Evolutionary conservation across 2,113 vertebrate species (phyloP).

Genomic region (Anhinga rufa): DNA sequence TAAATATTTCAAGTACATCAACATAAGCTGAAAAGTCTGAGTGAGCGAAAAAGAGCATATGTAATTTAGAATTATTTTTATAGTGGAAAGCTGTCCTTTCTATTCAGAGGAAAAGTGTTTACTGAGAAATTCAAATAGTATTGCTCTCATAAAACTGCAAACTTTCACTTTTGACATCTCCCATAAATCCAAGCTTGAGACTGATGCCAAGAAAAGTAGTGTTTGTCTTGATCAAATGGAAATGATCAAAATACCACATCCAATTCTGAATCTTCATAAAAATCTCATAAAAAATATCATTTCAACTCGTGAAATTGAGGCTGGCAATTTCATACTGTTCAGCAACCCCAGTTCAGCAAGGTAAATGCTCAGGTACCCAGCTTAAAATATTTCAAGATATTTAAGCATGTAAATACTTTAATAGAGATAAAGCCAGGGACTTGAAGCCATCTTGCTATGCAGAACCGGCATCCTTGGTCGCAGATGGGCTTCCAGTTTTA

Average conservation of each 20-base stretch:
- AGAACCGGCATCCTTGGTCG: not conserved
- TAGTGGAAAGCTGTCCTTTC: not conserved
- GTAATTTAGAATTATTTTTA: not conserved
- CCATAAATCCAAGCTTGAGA: not conserved
- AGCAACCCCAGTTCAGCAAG: not conserved
- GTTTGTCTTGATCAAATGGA: not conserved
- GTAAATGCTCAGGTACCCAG: not conserved
- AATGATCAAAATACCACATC: not conserved
- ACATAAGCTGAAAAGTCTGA: not conserved
- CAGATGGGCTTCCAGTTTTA: not conserved
- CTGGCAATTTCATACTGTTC: not conserved
- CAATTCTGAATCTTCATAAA: not conserved
- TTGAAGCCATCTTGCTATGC: rapidly evolving
- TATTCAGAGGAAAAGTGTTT: not conserved
- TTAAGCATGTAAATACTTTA: not conserved
- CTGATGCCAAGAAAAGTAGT: not conserved
- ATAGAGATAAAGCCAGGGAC: not conserved
- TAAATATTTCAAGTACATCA: not conserved
- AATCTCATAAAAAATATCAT: not conserved
- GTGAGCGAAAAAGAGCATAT: not conserved
- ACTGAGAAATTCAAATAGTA: not conserved
- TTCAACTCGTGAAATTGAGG: not conserved
- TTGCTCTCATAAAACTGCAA: not conserved
- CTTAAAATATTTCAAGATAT: not conserved
- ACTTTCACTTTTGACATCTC: not conserved